Conservation (phyloP, 1,140 invertebrate species). For the Capitella teleta region DNA sequence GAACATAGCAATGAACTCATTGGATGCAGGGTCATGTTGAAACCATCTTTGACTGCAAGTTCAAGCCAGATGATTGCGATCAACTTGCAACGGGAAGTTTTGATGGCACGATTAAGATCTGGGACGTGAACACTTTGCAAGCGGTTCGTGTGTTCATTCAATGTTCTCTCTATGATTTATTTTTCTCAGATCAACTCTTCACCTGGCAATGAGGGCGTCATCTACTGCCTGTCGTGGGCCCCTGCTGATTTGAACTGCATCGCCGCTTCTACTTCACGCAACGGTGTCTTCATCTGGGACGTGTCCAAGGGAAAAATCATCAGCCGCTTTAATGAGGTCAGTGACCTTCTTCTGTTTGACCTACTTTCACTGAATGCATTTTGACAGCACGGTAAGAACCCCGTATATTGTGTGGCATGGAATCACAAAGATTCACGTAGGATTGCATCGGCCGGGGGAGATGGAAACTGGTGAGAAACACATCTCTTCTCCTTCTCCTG, state of each 20-base stretch:
- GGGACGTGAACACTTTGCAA: slow-evolving; percentile 41
- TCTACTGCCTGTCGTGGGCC: slow-evolving; percentile 45
- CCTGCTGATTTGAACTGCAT: slow-evolving; percentile 44
- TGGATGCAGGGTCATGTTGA: slow-evolving; percentile 42
- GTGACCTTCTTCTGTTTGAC: not conserved
- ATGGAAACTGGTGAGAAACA: slow-evolving; percentile 38
- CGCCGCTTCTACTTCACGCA: slow-evolving; percentile 40
- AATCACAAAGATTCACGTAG: slow-evolving; percentile 41
- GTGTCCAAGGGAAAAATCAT: slow-evolving; percentile 33
- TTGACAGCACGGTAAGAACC: slow-evolving; percentile 30
- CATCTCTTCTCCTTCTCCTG: no score
- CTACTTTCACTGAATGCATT: not conserved
- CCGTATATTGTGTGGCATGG: slow-evolving; percentile 44
- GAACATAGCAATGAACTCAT: not conserved
- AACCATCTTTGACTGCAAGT: slow-evolving; percentile 48
- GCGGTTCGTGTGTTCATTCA: slow-evolving; percentile 6
- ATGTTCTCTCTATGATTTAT: not conserved
- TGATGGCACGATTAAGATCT: slow-evolving; percentile 46
- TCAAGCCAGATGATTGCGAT: slow-evolving; percentile 40
- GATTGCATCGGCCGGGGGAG: slow-evolving; percentile 41
- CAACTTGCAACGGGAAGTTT: slow-evolving; percentile 45
- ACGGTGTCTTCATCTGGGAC: slow-evolving; percentile 44
- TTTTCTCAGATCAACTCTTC: slow-evolving; percentile 33
- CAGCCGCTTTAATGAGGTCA: slow-evolving; percentile 35
- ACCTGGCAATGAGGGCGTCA: slow-evolving; percentile 42